A percentile compares a stretch with the other conserved stretches of the same genome.
Evolutionary conservation across 1,140 invertebrate genomes (phyloP).

Genomic region (Drosophila lini): DNA sequence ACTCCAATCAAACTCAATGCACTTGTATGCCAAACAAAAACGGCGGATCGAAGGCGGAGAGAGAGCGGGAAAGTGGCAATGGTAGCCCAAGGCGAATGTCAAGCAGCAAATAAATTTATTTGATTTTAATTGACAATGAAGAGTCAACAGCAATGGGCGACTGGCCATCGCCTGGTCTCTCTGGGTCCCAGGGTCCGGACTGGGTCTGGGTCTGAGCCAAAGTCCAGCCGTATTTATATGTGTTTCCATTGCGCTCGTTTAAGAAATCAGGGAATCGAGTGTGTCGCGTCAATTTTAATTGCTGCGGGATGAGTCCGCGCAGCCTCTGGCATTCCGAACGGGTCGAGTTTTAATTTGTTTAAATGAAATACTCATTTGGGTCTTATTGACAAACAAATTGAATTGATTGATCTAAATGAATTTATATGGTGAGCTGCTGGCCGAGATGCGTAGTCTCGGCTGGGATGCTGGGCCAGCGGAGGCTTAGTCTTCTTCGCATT

Average conservation of each 20-base stretch:
- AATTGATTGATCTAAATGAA: constrained; percentile 85
- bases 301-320: constrained; percentile 50
- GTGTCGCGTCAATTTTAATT: constrained; percentile 75
- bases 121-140: constrained; percentile 83
- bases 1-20: constrained; percentile 56
- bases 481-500: constrained; percentile 25
- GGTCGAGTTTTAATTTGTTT: constrained; percentile 84
- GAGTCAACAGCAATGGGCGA: constrained; percentile 68
- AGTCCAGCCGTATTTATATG: constrained; percentile 55
- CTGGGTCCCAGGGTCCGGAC: constrained; percentile 29
- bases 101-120: constrained; percentile 84
- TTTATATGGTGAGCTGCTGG: constrained; percentile 73
- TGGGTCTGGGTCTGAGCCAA: constrained; percentile 46
- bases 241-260: constrained; percentile 61
- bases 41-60: constrained; percentile 8
- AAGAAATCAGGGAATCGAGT: constrained; percentile 56
- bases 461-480: not conserved
- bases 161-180: constrained; percentile 31
- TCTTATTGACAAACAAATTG: constrained; percentile 85
- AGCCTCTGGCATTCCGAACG: constrained; percentile 70
- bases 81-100: constrained; percentile 60
- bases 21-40: constrained; percentile 54
- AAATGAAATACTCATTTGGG: constrained; percentile 84
- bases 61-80: constrained; percentile 5
- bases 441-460: constrained; percentile 11